Percentiles rank a stretch among this genome's conserved stretches.
Evolutionary conservation across 2,888 invertebrate species (phyloP).

Genomic region (Himalopsyche anomala): DNA sequence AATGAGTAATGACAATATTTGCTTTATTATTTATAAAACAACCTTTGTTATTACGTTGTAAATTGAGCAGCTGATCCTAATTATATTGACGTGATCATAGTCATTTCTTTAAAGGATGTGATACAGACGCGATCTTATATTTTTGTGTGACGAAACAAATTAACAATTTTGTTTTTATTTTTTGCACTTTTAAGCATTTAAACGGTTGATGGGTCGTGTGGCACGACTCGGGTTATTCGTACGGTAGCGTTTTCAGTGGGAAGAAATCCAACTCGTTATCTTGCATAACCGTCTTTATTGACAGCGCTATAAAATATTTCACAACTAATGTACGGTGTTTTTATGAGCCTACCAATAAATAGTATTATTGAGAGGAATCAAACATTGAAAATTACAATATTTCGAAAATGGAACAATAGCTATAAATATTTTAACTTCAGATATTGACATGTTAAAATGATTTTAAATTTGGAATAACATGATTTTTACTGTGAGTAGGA

Average conservation of each 20-base stretch:
- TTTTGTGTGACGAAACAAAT: constrained; percentile 22
- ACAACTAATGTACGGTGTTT: background rate
- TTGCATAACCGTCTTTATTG: constrained; percentile 40
- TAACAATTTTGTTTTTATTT: background rate
- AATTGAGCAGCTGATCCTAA: background rate
- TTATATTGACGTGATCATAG: background rate
- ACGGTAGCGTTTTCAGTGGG: constrained; percentile 52
- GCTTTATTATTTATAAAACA: no score
- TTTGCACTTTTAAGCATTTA: constrained; percentile 4
- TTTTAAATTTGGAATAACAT: no score
- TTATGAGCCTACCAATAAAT: no score
- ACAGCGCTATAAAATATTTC: constrained; percentile 12
- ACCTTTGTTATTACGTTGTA: no score
- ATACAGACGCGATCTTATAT: background rate
- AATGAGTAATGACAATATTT: no score
- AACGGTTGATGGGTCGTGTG: constrained; percentile 43
- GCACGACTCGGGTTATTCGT: constrained; percentile 33
- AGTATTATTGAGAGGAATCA: no score
- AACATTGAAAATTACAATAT: no score
- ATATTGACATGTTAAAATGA: no score
- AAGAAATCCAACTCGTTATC: constrained; percentile 51
- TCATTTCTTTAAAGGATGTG: background rate
- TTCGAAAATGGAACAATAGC: no score
- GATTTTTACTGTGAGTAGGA: no score
- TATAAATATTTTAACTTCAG: no score